A percentile compares a stretch with the other conserved stretches of the same genome.
Conservation (phyloP, 2,888 invertebrate species). For the Dryocosmus kuriphilus region DNA sequence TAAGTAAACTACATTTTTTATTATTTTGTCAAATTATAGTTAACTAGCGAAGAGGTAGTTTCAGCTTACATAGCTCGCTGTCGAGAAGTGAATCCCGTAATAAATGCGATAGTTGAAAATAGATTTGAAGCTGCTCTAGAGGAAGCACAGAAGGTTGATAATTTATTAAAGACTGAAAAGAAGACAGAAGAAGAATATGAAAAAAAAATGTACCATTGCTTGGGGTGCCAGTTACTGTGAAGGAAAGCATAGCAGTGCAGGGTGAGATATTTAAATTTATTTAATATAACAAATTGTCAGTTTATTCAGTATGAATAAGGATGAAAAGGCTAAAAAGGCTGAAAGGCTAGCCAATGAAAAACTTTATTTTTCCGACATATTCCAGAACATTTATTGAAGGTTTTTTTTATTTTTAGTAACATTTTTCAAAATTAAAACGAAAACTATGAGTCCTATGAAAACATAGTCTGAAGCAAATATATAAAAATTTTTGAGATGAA, state of each 20-base stretch:
- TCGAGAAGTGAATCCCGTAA: conserved; percentile 82
- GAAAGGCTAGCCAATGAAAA: too few relatives aligned
- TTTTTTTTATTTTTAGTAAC: too few relatives aligned
- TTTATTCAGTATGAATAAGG: too few relatives aligned
- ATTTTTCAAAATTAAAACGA: too few relatives aligned
- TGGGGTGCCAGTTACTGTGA: conserved; percentile 90
- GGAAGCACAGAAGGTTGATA: conserved; percentile 83
- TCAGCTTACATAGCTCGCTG: conserved; percentile 83
- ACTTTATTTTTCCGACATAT: too few relatives aligned
- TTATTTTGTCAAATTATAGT: conserved; percentile 74
- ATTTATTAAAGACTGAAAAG: conserved; percentile 58
- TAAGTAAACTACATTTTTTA: neutral
- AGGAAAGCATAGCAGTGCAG: conserved; percentile 87
- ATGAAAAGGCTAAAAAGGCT: too few relatives aligned
- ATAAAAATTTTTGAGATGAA: too few relatives aligned
- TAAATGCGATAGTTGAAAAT: conserved; percentile 86
- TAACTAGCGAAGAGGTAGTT: conserved; percentile 82
- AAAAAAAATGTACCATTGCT: conserved; percentile 82
- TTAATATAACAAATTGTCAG: neutral
- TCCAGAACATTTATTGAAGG: too few relatives aligned
- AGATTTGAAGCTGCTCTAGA: conserved; percentile 82
- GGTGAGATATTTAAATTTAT: conserved; percentile 78
- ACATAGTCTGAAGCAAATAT: too few relatives aligned
- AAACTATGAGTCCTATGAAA: too few relatives aligned
- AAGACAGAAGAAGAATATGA: conserved; percentile 76